phyloP scores from a whole-genome alignment of 2,797 vertebrate species.

The Enteromius unitaeniatus region DNA sequence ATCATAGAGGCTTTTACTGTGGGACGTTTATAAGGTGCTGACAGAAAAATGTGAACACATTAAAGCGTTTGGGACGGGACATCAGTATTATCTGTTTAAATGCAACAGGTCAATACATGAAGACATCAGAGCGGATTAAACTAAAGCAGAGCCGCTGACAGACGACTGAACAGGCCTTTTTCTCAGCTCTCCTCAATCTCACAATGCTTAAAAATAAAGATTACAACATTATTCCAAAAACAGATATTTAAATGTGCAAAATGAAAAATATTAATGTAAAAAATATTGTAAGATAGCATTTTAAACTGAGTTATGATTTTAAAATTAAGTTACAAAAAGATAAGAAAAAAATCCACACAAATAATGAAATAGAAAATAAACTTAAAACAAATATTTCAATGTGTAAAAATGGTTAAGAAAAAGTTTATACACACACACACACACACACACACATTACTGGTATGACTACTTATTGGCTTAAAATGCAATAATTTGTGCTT shows the following conservation, averaged over 20 bases:
- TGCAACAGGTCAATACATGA: constrained; percentile 14
- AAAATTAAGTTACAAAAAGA: not conserved
- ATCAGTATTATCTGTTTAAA: constrained; percentile 22
- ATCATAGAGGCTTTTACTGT: constrained; percentile 23
- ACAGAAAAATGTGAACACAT: constrained; percentile 40
- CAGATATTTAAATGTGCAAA: not conserved
- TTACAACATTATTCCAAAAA: too few species aligned
- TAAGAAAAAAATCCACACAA: not conserved
- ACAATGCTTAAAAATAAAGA: not conserved
- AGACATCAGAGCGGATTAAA: constrained; percentile 22
- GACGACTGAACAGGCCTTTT: constrained; percentile 14
- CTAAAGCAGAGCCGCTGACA: not conserved
- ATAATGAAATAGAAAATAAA: not conserved
- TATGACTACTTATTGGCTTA: too few species aligned
- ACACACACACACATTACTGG: too few species aligned
- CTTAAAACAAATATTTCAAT: too few species aligned
- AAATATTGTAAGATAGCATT: not conserved
- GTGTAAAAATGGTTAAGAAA: too few species aligned
- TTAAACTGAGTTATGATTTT: not conserved
- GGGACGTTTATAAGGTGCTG: constrained; percentile 41
- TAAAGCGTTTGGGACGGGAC: constrained; percentile 25
- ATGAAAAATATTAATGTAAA: not conserved
- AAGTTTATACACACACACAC: too few species aligned
- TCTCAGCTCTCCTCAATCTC: not conserved
- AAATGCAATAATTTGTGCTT: too few species aligned